Percentiles rank a stretch among this genome's conserved stretches.
These are phyloP conservation scores for Semibalanus balanoides DNA, from an alignment of 1,140 invertebrate genomes.

Conservation along the genomic window DNA sequence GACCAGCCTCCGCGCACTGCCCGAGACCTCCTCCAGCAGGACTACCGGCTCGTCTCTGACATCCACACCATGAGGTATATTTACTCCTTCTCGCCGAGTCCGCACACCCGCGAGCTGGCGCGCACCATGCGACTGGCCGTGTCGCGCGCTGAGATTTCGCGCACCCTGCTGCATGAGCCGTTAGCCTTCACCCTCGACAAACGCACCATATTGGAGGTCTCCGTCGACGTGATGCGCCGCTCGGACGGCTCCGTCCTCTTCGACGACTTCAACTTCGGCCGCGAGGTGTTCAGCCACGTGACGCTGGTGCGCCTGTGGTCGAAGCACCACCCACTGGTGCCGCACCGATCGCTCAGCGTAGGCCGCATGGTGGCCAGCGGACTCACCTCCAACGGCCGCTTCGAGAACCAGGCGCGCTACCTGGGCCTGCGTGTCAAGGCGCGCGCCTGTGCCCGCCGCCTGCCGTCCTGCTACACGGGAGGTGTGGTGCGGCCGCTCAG, in stretches of 20 bases:
- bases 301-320: not conserved
- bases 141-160: not conserved
- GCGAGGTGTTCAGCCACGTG: not conserved
- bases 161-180: not conserved
- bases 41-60: not conserved
- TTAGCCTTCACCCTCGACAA: not conserved
- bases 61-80: not conserved
- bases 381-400: not conserved
- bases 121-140: not conserved
- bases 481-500: not conserved
- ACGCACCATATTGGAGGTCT: not conserved
- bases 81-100: not conserved
- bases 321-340: not conserved
- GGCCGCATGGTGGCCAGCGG: not conserved
- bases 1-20: not conserved
- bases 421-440: not conserved
- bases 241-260: not conserved
- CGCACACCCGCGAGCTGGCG: not conserved
- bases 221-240: not conserved
- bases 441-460: not conserved
- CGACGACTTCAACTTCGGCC: not conserved
- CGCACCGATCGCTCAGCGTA: not conserved
- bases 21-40: not conserved
- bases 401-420: not conserved
- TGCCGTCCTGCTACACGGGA: not conserved